Evolutionary conservation across 2,797 vertebrate species (phyloP).

Genomic region (Chelmon rostratus): DNA sequence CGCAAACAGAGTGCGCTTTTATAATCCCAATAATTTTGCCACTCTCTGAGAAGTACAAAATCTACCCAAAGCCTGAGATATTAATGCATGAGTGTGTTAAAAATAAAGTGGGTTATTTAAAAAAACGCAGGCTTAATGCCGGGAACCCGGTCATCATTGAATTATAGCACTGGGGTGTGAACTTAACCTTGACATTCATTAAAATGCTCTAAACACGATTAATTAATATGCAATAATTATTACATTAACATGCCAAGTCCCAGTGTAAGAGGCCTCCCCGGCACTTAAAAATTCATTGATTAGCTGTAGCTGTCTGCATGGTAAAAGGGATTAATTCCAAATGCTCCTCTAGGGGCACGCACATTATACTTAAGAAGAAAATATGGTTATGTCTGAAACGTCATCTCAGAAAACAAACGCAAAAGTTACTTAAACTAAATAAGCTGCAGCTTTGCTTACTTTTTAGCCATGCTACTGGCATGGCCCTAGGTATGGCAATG

Average conservation of each 20-base stretch:
- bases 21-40: constrained; percentile 69
- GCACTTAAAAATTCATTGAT: constrained; percentile 53
- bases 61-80: constrained; percentile 61
- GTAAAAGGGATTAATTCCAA: constrained; percentile 21
- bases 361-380: not conserved
- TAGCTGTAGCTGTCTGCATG: constrained; percentile 28
- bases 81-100: constrained; percentile 50
- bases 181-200: constrained; percentile 76
- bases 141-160: constrained; percentile 57
- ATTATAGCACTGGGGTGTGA: constrained; percentile 59
- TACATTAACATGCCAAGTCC: constrained; percentile 59
- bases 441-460: not conserved
- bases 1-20: constrained; percentile 58
- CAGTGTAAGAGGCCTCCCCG: constrained; percentile 23
- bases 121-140: constrained; percentile 52
- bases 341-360: constrained; percentile 5
- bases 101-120: constrained; percentile 69
- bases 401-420: not conserved
- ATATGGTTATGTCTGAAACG: not conserved
- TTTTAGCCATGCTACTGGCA: not conserved
- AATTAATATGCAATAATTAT: constrained; percentile 75
- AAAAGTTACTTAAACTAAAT: not conserved
- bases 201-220: constrained; percentile 70
- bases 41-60: constrained; percentile 56
- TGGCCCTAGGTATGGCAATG: not conserved